A percentile compares a stretch with the other conserved stretches of the same genome.
phyloP scores from a whole-genome alignment of 2,113 vertebrate genomes.

The Tetrax tetrax region DNA sequence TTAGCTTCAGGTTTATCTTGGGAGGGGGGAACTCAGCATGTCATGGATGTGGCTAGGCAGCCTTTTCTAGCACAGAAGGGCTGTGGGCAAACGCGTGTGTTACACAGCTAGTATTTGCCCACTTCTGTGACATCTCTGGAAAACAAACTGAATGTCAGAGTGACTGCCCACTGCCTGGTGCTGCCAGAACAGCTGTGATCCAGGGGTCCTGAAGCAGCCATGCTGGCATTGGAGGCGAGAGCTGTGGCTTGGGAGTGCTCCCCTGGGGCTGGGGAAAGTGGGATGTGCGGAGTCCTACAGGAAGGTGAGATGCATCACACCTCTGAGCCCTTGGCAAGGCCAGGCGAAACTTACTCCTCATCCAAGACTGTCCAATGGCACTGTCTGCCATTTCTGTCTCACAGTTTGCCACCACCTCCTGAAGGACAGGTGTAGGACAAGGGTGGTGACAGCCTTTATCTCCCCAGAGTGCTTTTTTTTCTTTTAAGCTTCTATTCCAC shows the following conservation, averaged over 20 bases:
- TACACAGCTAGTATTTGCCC: background rate
- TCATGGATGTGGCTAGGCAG: background rate
- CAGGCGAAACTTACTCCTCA: background rate
- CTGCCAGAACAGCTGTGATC: background rate
- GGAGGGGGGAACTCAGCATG: background rate
- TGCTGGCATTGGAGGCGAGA: background rate
- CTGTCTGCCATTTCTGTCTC: background rate
- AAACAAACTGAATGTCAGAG: background rate
- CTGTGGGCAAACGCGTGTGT: background rate
- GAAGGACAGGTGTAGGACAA: background rate
- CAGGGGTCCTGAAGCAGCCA: background rate
- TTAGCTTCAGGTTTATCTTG: background rate
- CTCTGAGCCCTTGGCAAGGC: background rate
- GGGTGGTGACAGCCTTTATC: background rate
- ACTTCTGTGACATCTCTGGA: background rate
- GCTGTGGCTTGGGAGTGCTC: background rate
- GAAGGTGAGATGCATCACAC: background rate
- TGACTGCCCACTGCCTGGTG: background rate
- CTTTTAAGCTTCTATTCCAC: background rate
- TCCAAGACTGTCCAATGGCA: too few relatives aligned
- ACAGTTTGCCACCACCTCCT: fast-evolving
- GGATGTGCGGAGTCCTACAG: background rate
- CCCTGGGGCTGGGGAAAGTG: background rate
- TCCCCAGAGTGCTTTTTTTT: background rate
- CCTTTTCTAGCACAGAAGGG: background rate